Base-by-base conservation (phyloP, 2,888 invertebrate species). In the Megamerina dolium region DNA sequence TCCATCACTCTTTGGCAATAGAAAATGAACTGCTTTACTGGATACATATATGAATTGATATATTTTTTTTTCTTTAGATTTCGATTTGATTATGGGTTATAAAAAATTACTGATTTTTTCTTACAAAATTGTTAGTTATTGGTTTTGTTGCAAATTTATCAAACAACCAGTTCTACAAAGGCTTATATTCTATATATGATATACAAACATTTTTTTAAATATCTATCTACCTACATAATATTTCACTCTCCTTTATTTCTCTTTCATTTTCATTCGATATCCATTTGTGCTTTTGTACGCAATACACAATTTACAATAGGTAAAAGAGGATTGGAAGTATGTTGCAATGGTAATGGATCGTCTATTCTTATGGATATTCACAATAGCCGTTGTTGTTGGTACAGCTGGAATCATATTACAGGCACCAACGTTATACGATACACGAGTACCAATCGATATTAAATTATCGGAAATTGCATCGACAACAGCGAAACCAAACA, bases 251-350 rank as follows among this genome's bases (percentile, higher is more conserved):
- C 32, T n/a, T 29, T 40, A 30, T 34, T 30, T 37, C 10, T 14
- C 23, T 34, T 33, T 19, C 10, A 16, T 17, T 27, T 19, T 18
- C 18, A n/a, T 31, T 12, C 19, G 32, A 37, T 39, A 26, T 19
- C n/a, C 12, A 14, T 32, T 18, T 4, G 16, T 8, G 3, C 33
- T 12, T 29, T 18, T 14, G 16, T 23, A 32, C 16, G 32, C 32
- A 32, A 6, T n/a, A n/a, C n/a, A n/a, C n/a, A n/a, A n/a, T n/a
- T n/a, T n/a, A n/a, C n/a, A 19, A 5, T 64, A 90, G 90, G 89
- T 91, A 57, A 90, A 90, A 74, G 93, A 95, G 77, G 95, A 96
- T 77, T 96, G 96, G 96, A 96, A 96, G 73, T 96, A 92, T 74
- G 94, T 96, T 57, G 95, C 95, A 51, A 93, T 95, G 91, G 95